These are phyloP conservation scores for Nannobrachium achirus DNA, from an alignment of 2,113 vertebrate species.

Conservation along the genomic window DNA sequence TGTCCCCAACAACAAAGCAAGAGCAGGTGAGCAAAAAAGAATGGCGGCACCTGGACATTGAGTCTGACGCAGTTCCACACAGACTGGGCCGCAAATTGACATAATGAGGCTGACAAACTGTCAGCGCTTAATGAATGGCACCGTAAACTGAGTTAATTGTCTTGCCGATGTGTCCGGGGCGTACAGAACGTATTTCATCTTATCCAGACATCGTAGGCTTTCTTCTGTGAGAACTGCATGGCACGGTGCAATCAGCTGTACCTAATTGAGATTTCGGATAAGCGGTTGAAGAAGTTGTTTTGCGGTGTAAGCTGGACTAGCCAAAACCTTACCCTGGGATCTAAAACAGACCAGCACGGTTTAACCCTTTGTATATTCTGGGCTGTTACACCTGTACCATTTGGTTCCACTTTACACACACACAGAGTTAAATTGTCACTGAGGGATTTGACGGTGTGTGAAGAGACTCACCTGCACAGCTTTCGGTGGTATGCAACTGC, in stretches of 20 bases:
- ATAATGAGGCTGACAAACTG: slow-evolving; percentile 73
- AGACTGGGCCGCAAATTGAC: slow-evolving; percentile 44
- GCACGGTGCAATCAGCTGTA: slow-evolving; percentile 2
- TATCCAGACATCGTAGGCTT: slow-evolving; percentile 26
- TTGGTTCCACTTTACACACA: too few relatives aligned
- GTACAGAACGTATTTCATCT: slow-evolving; percentile 29
- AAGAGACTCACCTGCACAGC: too few relatives aligned
- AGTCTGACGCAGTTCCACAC: slow-evolving; percentile 31
- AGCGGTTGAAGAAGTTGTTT: too few relatives aligned
- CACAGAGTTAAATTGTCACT: too few relatives aligned
- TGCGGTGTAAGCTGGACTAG: too few relatives aligned
- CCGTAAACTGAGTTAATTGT: slow-evolving; percentile 58
- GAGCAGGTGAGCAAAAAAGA: slow-evolving; percentile 60
- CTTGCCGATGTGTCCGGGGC: slow-evolving; percentile 48
- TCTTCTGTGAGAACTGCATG: slow-evolving; percentile 24
- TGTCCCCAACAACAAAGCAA: slow-evolving; percentile 49
- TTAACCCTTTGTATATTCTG: too few relatives aligned
- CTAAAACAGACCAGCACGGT: too few relatives aligned
- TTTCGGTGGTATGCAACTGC: too few relatives aligned
- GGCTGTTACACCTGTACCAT: too few relatives aligned
- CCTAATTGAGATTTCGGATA: slow-evolving; percentile 15
- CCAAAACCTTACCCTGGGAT: too few relatives aligned
- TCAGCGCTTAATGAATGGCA: slow-evolving; percentile 62
- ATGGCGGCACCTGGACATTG: slow-evolving; percentile 50
- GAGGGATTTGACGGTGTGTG: too few relatives aligned